Evolutionary conservation across 2,797 vertebrate genomes (phyloP).

Genomic region (Sebastes umbrosus): DNA sequence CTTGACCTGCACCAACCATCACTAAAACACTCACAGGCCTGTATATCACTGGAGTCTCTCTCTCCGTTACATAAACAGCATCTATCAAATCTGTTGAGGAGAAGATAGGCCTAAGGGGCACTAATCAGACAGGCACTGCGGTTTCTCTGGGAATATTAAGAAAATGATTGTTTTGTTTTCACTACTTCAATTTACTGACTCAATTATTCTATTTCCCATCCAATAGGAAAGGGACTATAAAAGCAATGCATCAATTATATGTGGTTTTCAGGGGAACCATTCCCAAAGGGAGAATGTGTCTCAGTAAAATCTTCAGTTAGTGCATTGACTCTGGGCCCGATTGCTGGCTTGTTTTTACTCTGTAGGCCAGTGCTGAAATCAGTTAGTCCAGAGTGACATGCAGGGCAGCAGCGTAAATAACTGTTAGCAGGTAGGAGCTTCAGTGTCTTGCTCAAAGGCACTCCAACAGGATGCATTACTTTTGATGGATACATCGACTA

Average conservation of each 20-base stretch:
- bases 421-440: background rate
- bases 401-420: background rate
- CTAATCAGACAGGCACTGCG: slow-evolving; percentile 18
- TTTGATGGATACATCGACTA: background rate
- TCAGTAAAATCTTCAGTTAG: slow-evolving; percentile 7
- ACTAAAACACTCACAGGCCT: slow-evolving; percentile 64
- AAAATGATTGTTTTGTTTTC: slow-evolving; percentile 8
- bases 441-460: background rate
- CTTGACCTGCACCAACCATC: slow-evolving; percentile 69
- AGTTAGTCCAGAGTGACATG: background rate
- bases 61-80: slow-evolving; percentile 58
- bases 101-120: background rate
- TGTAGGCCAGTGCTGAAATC: slow-evolving; percentile 8
- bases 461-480: background rate
- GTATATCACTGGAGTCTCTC: slow-evolving; percentile 61
- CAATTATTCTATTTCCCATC: background rate
- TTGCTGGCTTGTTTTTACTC: background rate
- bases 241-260: background rate
- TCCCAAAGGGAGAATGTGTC: slow-evolving; percentile 15
- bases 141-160: slow-evolving; percentile 18
- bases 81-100: slow-evolving; percentile 42
- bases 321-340: background rate
- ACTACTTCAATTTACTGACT: background rate
- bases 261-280: slow-evolving; percentile 8
- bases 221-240: background rate